phyloP scores from a whole-genome alignment of 2,888 invertebrate genomes.

The Sminthurinus aureus region DNA sequence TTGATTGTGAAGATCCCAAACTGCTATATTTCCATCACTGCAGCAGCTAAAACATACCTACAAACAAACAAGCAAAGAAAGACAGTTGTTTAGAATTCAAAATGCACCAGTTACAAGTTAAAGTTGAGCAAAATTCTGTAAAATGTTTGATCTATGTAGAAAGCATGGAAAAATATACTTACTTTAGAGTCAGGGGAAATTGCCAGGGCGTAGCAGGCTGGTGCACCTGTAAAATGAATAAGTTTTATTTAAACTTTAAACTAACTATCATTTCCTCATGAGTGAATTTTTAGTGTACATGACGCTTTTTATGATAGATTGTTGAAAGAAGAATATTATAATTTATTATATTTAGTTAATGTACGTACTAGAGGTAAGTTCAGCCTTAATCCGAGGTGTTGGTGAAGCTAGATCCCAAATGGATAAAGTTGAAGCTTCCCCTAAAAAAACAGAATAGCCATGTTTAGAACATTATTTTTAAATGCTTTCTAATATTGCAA shows the following conservation, averaged over 20 bases:
- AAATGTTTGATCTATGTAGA: neutral
- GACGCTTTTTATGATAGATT: no score
- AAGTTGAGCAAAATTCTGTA: no score
- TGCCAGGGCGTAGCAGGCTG: constrained; percentile 96
- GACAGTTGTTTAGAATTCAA: neutral
- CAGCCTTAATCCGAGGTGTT: constrained; percentile 89
- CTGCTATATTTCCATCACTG: constrained; percentile 95
- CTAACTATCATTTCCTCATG: no score
- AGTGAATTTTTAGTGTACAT: no score
- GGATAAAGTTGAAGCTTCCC: constrained; percentile 89
- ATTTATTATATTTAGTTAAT: no score
- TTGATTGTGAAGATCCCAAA: constrained; percentile 95
- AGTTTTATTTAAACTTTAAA: no score
- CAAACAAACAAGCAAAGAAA: constrained; percentile 36
- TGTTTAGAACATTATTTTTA: no score
- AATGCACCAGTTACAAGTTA: no score
- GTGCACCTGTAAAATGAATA: constrained; percentile 69
- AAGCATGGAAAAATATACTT: constrained; percentile 25
- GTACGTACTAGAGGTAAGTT: constrained; percentile 79
- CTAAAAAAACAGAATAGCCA: no score
- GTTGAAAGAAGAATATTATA: no score
- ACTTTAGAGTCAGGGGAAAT: constrained; percentile 94
- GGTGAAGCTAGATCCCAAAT: constrained; percentile 95
- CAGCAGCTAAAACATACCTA: constrained; percentile 96
- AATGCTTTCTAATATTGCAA: no score